Evolutionary conservation across 2,888 invertebrate species (phyloP).

Genomic region (Pachliopta kotzebuea): DNA sequence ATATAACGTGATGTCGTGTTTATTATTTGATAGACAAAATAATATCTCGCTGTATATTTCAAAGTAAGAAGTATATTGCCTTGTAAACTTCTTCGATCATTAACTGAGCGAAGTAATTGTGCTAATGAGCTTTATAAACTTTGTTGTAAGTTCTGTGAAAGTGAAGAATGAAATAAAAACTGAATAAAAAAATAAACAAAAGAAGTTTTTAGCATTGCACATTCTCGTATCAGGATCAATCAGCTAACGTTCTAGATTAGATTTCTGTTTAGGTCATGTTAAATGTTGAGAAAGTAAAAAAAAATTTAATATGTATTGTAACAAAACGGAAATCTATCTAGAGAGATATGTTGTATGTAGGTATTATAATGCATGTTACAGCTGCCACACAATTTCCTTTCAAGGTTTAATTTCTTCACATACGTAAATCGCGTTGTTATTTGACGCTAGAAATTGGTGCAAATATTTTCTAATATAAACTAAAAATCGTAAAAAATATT

Average conservation of each 20-base stretch:
- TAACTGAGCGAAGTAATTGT: slow-evolving; percentile 54
- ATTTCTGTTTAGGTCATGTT: slow-evolving; percentile 55
- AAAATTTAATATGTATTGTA: not conserved
- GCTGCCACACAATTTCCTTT: slow-evolving; percentile 68
- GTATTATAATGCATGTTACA: slow-evolving; percentile 71
- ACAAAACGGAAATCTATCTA: slow-evolving; percentile 69
- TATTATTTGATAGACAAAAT: not conserved
- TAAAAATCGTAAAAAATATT: not conserved
- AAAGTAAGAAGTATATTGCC: slow-evolving; percentile 49
- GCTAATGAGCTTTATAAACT: slow-evolving; percentile 52
- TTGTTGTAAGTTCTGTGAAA: slow-evolving; percentile 58
- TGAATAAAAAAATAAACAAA: slow-evolving; percentile 67
- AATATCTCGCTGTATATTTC: not conserved
- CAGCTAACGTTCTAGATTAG: slow-evolving; percentile 65
- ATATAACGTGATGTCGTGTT: not conserved
- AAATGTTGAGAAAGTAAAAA: not conserved
- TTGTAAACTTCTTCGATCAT: slow-evolving; percentile 50
- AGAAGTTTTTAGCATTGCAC: slow-evolving; percentile 78
- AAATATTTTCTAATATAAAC: slow-evolving; percentile 36
- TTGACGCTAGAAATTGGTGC: slow-evolving; percentile 69
- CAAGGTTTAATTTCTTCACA: slow-evolving; percentile 42
- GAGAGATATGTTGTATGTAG: slow-evolving; percentile 45
- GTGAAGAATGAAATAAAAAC: slow-evolving; percentile 71
- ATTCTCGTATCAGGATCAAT: slow-evolving; percentile 76
- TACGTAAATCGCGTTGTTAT: slow-evolving; percentile 41